Evolutionary conservation across 2,113 vertebrate species (phyloP).

Genomic region (Misgurnus anguillicaudatus): DNA sequence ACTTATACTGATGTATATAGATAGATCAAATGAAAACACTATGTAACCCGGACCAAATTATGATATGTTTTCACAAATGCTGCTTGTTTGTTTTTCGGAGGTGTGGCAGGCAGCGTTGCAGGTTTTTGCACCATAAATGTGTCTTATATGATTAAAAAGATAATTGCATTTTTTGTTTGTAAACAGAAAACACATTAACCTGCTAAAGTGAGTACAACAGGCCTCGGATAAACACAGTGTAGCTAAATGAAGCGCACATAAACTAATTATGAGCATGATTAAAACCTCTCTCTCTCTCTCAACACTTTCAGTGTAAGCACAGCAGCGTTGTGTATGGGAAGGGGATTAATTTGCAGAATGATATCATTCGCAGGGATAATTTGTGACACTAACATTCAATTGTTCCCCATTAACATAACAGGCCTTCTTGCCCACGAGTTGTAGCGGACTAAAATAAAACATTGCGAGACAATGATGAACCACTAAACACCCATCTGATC

Average conservation of each 20-base stretch:
- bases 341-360: slow-evolving; percentile 40
- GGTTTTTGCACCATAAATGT: background rate
- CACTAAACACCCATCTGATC: background rate
- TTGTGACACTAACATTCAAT: slow-evolving; percentile 38
- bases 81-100: slow-evolving; percentile 6
- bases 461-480: background rate
- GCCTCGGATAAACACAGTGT: slow-evolving; percentile 9
- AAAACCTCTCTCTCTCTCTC: slow-evolving; percentile 29
- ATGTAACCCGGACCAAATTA: background rate
- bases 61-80: background rate
- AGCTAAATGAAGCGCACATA: slow-evolving; percentile 43
- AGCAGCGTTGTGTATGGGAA: slow-evolving; percentile 27
- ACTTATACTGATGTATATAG: slow-evolving; percentile 17
- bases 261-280: slow-evolving; percentile 56
- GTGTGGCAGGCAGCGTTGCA: background rate
- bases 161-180: slow-evolving; percentile 31
- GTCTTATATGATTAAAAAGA: slow-evolving; percentile 16
- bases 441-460: slow-evolving; percentile 17
- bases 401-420: slow-evolving; percentile 31
- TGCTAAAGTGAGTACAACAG: slow-evolving; percentile 40
- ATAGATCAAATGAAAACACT: background rate
- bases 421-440: slow-evolving; percentile 25
- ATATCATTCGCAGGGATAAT: slow-evolving; percentile 33
- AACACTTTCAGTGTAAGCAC: slow-evolving; percentile 16
- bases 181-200: slow-evolving; percentile 45